Conservation (phyloP, 2,888 invertebrate genomes). For the Philereme transversata region DNA sequence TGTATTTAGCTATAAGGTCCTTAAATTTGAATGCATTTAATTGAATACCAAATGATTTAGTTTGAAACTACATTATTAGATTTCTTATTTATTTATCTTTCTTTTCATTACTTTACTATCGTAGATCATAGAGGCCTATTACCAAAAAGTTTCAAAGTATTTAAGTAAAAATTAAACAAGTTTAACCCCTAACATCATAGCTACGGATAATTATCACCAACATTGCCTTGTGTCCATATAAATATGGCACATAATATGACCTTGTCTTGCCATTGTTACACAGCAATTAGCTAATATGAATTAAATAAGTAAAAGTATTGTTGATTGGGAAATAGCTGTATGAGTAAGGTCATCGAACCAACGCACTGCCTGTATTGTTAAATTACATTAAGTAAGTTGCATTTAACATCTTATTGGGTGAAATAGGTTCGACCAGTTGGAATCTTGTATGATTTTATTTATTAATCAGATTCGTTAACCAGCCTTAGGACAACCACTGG, state of each 20-base stretch:
- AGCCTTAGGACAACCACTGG: too few relatives aligned
- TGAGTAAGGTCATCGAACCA: not conserved
- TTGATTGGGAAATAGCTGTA: not conserved
- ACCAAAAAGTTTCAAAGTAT: constrained; percentile 13
- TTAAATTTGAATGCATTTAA: constrained; percentile 77
- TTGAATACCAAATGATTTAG: constrained; percentile 72
- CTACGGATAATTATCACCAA: constrained; percentile 38
- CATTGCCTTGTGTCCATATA: constrained; percentile 48
- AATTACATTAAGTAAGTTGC: not conserved
- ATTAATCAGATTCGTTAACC: too few relatives aligned
- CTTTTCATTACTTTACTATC: constrained; percentile 12
- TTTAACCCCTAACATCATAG: constrained; percentile 3
- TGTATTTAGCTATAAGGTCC: constrained; percentile 68
- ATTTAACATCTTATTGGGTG: too few relatives aligned
- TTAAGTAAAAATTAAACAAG: constrained; percentile 1
- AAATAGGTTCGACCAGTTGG: too few relatives aligned
- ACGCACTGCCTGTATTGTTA: constrained; percentile 1
- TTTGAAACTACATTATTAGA: constrained; percentile 44
- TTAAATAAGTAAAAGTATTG: constrained; percentile 1
- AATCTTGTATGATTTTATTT: too few relatives aligned
- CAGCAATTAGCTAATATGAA: constrained; percentile 5
- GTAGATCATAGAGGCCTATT: constrained; percentile 18
- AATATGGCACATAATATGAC: constrained; percentile 38
- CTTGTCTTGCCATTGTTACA: constrained; percentile 54
- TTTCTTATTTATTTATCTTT: constrained; percentile 31